Base-by-base conservation (phyloP, 2,797 vertebrate genomes). In the Gallinago stenura region DNA sequence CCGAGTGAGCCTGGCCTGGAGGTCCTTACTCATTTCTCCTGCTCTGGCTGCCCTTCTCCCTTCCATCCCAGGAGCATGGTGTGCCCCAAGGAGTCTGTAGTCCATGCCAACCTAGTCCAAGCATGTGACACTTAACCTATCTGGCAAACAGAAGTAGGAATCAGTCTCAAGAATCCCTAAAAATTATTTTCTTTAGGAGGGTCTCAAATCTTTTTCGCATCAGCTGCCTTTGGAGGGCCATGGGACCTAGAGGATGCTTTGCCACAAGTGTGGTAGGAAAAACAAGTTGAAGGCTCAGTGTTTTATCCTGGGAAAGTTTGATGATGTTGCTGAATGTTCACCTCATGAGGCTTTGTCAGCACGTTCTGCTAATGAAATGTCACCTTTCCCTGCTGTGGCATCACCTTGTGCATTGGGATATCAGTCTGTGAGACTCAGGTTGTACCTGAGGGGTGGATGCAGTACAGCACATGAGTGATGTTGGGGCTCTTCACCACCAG, bases 281-380 rank as follows among this genome's bases (percentile, higher is more conserved):
- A 87, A 35, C n/a, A 76, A 87, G 45, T 46, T 18, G 17, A 90
- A 84, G 60, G 60, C 69, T 92, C 9, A 21, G 22, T 93, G 71
- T 54, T 96, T 60, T 62, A 58, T 76, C 57, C 64, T 46, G 68
- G 50, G 39, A 41, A 68, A 65, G 61, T 90, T 61, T 71, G 92
- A 91, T 83, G 76, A 85, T 69, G 68, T 68, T 84, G 84, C 92
- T 96, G 89, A 92, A 78, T 45, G 64, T 64, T 95, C 53, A 64
- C 45, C 64, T 94, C 65, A 37, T 26, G 41, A 88, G 58, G 87
- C 84, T 89, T 89, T 83, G 89, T 96, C 95, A 96, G 79, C 91
- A 88, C 14, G 9, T 94, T 95, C 91, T 86, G 50, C 69, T 96
- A 90, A 91, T 81, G 87, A 81, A 94, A 94, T 94, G 89, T 89